Base-by-base conservation (phyloP, 2,113 vertebrate genomes). In the Sula dactylatra region DNA sequence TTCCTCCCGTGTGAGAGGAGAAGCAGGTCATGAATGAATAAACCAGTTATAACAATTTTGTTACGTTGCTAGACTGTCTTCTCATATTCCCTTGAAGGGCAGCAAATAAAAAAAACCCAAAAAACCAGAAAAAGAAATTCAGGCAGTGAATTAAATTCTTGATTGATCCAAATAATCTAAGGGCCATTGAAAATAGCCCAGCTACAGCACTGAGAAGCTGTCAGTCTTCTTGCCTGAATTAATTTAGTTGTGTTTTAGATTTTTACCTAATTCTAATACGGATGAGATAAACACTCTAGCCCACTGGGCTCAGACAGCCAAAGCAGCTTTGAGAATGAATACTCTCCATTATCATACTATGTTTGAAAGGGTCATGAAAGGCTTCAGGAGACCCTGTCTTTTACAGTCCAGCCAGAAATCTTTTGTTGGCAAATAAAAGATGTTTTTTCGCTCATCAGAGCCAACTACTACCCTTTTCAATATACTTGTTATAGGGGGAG, bases 351-450 rank as follows among this genome's bases (percentile, higher is more conserved):
- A 86, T 95, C 79, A 66, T 45, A 67, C 82, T 56, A 4, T 44
- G 78, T 67, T 95, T 91, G 67, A 96, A 95, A 90, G 71, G 74
- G 67, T 93, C 71, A 86, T 1, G 8, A 88, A 95, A 90, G 74
- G 94, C 88, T 96, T 91, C 87, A 93, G 91, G 87, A 96, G 83
- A 95, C 76, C 58, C 34, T 0, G 27, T 80, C 81, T 90, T 87
- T 95, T 91, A 94, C 62, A 93, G 89, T 90, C 65, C 47, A 95
- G 94, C 87, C 93, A 95, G 89, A 88, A 95, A 83, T 70, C 87
- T 94, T 97, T 97, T 96, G 58, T 91, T 67, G 55, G 62, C 84
- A 91, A 86, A 97, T 82, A 97, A 97, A 97, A 95, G 86, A 93
- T 13, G 55, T 89, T 96, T 93, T 90, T 96, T 96, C 91, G 78